Evolutionary conservation across 2,888 invertebrate genomes (phyloP), one percentile per base, ranked within the genome.

Genomic region (Sussaba pulchella): DNA sequence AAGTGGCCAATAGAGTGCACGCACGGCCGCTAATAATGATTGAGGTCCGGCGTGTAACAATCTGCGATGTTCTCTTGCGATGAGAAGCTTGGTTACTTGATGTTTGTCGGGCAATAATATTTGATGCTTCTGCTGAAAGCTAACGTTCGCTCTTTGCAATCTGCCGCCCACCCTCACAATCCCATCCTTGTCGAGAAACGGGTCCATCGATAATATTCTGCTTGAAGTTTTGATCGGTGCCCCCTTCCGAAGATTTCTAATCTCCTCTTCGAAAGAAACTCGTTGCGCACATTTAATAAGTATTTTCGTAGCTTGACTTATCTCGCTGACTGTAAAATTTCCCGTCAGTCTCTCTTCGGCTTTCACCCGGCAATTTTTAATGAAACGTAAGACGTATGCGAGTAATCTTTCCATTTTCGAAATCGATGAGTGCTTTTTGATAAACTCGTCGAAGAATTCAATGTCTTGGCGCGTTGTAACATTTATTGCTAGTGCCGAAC

Each of bases 21-120:
- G 57, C 2, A 85, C 17, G 12, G 74, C n/a, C 3, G 81, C 19
- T 9, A 85, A 64, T 8, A 84, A 54, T 2, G 74, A 21, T 24
- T 79, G 78, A 9, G 83, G 81, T 10, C 85, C 82, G 8, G 82
- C 82, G 36, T 83, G 84, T 1, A 84, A 50, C 19, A 81, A 14
- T 12, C 70, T 21, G 0, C 3, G 31, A 72, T 88, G 85, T 19
- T 78, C 67, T 39, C 73, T 8, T 31, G 77, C 74, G 9, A 88
- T 74, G 5, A 84, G 17, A 1, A 84, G 36, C 26, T 21, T 63
- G n/a, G 82, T 63, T 1, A 80, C 21, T 21, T 54, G 47, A 54
- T 52, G 39, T 3, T 24, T 26, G 3, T 17, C 47, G 6, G 78
- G 75, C 12, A 78, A 52, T 21, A 82, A 14, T 9, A 78, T 71